Evolutionary conservation across 2,888 invertebrate species (phyloP).

Genomic region (Pomacea canaliculata): DNA sequence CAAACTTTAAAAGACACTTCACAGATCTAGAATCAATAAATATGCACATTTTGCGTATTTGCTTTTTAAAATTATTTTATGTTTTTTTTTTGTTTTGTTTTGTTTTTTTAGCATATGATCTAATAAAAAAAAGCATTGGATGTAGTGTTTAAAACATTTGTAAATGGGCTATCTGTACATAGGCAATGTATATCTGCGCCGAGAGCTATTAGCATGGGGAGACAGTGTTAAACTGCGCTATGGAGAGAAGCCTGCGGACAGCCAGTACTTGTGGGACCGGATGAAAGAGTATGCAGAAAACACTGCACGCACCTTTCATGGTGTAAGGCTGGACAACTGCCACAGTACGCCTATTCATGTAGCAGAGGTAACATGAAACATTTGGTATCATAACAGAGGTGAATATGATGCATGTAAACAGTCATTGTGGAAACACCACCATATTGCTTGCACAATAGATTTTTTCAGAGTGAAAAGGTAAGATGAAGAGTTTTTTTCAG

Average conservation of each 20-base stretch:
- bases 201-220: constrained; percentile 96
- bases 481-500: too few relatives aligned
- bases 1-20: too few relatives aligned
- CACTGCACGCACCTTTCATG: constrained; percentile 92
- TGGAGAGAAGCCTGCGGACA: constrained; percentile 83
- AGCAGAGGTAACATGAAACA: constrained; percentile 74
- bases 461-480: too few relatives aligned
- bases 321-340: constrained; percentile 96
- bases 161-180: too few relatives aligned
- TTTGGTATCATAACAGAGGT: neutral
- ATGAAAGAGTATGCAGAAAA: constrained; percentile 93
- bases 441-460: too few relatives aligned
- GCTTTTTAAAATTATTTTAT: too few relatives aligned
- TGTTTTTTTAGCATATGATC: too few relatives aligned
- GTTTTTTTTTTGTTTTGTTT: too few relatives aligned
- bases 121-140: neutral
- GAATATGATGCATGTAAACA: neutral
- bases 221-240: constrained; percentile 92
- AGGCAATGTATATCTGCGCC: constrained; percentile 84
- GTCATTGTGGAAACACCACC: too few relatives aligned
- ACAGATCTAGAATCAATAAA: too few relatives aligned
- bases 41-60: too few relatives aligned
- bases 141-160: neutral
- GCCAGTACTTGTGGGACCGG: constrained; percentile 92
- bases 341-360: constrained; percentile 98